Conservation (phyloP, 1,140 invertebrate genomes). For the Leptonema lineaticorne region DNA sequence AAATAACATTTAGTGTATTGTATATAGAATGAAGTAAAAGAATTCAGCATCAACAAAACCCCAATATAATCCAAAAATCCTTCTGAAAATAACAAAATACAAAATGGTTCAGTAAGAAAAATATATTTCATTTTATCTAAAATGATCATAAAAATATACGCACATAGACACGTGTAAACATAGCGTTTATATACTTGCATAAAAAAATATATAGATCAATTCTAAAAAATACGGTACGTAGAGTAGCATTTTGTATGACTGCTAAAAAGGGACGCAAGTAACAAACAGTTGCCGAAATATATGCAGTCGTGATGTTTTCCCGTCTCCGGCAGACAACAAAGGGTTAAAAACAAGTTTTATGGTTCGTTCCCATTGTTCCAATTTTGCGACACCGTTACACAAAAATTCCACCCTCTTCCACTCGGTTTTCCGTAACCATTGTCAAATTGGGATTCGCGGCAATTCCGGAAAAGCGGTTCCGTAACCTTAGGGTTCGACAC, state of each 20-base stretch:
- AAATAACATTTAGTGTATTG: too few relatives aligned
- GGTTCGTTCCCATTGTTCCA: background rate
- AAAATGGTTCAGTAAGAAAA: too few relatives aligned
- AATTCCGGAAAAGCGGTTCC: slow-evolving; percentile 5
- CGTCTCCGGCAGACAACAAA: background rate
- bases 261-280: background rate
- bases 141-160: too few relatives aligned
- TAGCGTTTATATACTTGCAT: too few relatives aligned
- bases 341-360: slow-evolving; percentile 11
- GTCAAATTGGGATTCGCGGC: slow-evolving; percentile 8
- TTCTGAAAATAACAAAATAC: too few relatives aligned
- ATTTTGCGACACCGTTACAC: background rate
- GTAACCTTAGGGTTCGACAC: background rate
- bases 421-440: slow-evolving; percentile 1
- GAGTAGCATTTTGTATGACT: background rate
- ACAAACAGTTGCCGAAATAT: background rate
- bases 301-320: slow-evolving; percentile 1
- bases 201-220: too few relatives aligned
- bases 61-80: too few relatives aligned
- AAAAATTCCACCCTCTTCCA: background rate
- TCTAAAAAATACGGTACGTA: background rate
- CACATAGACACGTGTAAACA: too few relatives aligned
- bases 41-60: too few relatives aligned
- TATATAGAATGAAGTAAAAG: too few relatives aligned
- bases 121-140: too few relatives aligned